Conservation (phyloP, 2,888 invertebrate genomes). For the Linyphia triangularis region DNA sequence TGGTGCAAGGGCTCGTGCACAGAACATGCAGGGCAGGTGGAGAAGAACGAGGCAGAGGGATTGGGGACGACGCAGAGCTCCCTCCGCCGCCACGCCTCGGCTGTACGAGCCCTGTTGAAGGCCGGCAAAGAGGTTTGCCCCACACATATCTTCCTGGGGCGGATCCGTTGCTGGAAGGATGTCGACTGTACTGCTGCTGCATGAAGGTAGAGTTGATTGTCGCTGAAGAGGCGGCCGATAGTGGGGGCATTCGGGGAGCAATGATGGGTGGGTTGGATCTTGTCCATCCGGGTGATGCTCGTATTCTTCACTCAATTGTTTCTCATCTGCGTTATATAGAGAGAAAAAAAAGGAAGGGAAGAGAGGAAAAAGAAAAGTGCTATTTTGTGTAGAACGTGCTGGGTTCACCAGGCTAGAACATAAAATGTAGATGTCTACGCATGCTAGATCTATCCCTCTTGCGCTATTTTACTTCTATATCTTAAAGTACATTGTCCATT, state of each 20-base stretch:
- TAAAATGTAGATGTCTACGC: background rate
- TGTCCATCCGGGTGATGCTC: conserved; percentile 3
- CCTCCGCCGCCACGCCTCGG: conserved; percentile 54
- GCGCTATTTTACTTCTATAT: background rate
- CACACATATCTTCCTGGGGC: conserved; percentile 32
- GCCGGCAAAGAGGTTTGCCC: conserved; percentile 62
- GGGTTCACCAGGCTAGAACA: conserved; percentile 12
- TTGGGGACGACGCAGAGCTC: conserved; percentile 51
- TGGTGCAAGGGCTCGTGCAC: conserved; percentile 73
- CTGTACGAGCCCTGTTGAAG: conserved; percentile 62
- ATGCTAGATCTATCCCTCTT: background rate
- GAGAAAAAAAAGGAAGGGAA: conserved; percentile 43
- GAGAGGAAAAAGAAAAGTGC: conserved; percentile 32
- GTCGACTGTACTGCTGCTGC: conserved; percentile 36
- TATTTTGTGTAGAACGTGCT: conserved; percentile 9
- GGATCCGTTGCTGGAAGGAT: background rate
- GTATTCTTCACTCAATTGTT: conserved; percentile 48
- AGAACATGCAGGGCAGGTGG: conserved; percentile 74
- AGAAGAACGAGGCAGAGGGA: conserved; percentile 73
- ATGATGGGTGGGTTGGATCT: background rate
- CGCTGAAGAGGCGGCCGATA: conserved; percentile 51
- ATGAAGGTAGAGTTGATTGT: conserved; percentile 61
- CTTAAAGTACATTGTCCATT: background rate
- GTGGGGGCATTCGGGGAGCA: background rate
- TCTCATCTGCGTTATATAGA: conserved; percentile 61